Evolutionary conservation across 1,140 invertebrate species (phyloP).

Genomic region (Drosophila carrolli): DNA sequence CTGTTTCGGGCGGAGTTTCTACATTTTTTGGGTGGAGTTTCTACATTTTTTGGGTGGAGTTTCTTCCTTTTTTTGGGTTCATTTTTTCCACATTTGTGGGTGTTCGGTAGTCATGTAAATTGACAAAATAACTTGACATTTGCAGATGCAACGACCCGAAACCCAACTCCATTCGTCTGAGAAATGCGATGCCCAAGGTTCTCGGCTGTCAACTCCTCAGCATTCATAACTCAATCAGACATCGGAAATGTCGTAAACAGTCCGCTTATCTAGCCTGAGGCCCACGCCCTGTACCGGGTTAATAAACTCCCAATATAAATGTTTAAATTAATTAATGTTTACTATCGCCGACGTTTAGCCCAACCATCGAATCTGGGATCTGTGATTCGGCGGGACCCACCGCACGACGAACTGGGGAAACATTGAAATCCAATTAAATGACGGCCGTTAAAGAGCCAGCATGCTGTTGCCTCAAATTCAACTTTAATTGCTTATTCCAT

Average conservation of each 20-base stretch:
- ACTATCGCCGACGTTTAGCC: slow-evolving; percentile 47
- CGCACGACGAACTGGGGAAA: slow-evolving; percentile 48
- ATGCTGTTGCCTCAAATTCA: slow-evolving; percentile 67
- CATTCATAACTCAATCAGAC: slow-evolving; percentile 73
- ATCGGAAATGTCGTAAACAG: slow-evolving; percentile 38
- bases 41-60: not conserved
- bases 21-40: slow-evolving; percentile 4
- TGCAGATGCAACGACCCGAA: not conserved
- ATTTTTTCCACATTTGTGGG: slow-evolving; percentile 16
- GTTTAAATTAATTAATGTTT: slow-evolving; percentile 79
- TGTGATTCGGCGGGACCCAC: slow-evolving; percentile 50
- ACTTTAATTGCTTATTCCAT: slow-evolving; percentile 81
- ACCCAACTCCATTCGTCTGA: slow-evolving; percentile 2
- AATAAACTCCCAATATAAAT: slow-evolving; percentile 79
- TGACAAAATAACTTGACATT: slow-evolving; percentile 37
- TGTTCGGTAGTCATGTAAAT: slow-evolving; percentile 47
- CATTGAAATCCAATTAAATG: slow-evolving; percentile 82
- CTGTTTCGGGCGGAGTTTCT: not conserved
- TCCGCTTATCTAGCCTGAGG: slow-evolving; percentile 35
- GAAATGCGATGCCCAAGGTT: slow-evolving; percentile 22
- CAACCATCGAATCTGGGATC: slow-evolving; percentile 18
- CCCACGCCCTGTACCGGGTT: slow-evolving; percentile 42
- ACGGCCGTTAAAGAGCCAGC: slow-evolving; percentile 69
- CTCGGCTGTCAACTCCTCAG: slow-evolving; percentile 38
- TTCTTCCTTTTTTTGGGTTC: not conserved